phyloP scores from a whole-genome alignment of 2,888 invertebrate genomes.

The Tetragnatha montana region DNA sequence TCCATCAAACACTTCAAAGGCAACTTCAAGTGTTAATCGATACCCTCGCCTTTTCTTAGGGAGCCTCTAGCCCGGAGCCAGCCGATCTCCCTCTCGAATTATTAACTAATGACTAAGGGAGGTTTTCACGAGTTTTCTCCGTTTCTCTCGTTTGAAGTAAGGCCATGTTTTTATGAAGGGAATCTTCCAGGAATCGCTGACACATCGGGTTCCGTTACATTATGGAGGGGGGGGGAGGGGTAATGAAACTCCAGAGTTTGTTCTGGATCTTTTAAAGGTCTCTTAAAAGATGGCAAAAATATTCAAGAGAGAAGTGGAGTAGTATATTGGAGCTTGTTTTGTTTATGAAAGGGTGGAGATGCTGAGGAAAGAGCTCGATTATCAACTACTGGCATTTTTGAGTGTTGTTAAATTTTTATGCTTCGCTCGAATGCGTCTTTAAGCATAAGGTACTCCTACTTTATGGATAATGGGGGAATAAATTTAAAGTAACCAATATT shows the following conservation, averaged over 20 bases:
- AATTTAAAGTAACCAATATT: too few species aligned
- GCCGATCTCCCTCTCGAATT: slow-evolving; percentile 3
- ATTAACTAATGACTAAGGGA: not conserved
- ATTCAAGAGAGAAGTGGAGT: too few species aligned
- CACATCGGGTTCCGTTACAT: not conserved
- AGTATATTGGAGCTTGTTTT: too few species aligned
- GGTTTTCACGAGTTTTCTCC: not conserved
- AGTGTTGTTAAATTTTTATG: too few species aligned
- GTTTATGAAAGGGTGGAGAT: too few species aligned
- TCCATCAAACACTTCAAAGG: slow-evolving; percentile 23
- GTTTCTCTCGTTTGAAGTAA: slow-evolving; percentile 3
- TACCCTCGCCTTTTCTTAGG: not conserved
- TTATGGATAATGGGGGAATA: too few species aligned
- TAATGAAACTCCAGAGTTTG: not conserved
- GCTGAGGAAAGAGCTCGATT: too few species aligned
- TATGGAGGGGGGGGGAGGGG: not conserved
- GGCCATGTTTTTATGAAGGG: not conserved
- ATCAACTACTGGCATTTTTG: too few species aligned
- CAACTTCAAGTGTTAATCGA: slow-evolving; percentile 39
- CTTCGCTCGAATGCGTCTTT: too few species aligned
- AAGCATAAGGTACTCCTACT: too few species aligned
- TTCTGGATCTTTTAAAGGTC: too few species aligned
- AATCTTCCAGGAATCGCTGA: not conserved
- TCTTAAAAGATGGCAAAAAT: too few species aligned
- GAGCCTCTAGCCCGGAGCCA: slow-evolving; percentile 9